Base-by-base conservation (phyloP, 2,888 invertebrate genomes). In the Mesoligia furuncula region DNA sequence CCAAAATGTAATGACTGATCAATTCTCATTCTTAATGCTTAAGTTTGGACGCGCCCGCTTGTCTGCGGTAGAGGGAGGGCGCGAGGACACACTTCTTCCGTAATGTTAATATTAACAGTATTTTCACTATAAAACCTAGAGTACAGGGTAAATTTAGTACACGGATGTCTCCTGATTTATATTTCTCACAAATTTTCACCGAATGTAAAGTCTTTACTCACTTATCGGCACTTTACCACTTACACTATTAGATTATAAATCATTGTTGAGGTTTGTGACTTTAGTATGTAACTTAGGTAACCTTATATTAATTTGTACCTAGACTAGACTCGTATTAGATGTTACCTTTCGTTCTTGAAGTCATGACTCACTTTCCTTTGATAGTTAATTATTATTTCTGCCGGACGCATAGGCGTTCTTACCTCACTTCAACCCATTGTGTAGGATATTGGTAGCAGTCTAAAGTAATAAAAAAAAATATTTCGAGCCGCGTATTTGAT, bases 401-500 rank as follows among this genome's bases (percentile, higher is more conserved):
- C 89, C 89, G 91, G 87, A 88, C 91, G 89, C 90, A 81, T 89
- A 90, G 84, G 90, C 81, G 84, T 91, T 92, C 85, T 93, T 92
- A 93, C 92, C 90, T 95, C 94, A 94, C 94, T 93, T 95, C 93
- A 92, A 94, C 92, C 94, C 96, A 95, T 95, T 92, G 92, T 93
- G 92, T 96, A 96, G 95, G 94, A 93, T 95, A 95, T 92, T 86
- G 88, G 94, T 96, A 96, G 96, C 94, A 93, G 92, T 93, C 93
- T 94, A 94, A 92, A 89, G 84, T 92, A 92, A 94, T 93, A 93
- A 93, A 94, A 94, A 94, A 94, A 94, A 94, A 95, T 92, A 96
- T 95, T 96, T 96, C 96, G 96, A 96, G 96, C 96, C 96, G 96
- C 96, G 96, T 96, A 95, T 94, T 95, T 95, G 93, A 96, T 96